Percentiles rank a stretch among this genome's conserved stretches.
These are phyloP conservation scores for Pocillopora meandrina DNA, from an alignment of 92 coral and sea anemone genomes.

Conservation along the genomic window DNA sequence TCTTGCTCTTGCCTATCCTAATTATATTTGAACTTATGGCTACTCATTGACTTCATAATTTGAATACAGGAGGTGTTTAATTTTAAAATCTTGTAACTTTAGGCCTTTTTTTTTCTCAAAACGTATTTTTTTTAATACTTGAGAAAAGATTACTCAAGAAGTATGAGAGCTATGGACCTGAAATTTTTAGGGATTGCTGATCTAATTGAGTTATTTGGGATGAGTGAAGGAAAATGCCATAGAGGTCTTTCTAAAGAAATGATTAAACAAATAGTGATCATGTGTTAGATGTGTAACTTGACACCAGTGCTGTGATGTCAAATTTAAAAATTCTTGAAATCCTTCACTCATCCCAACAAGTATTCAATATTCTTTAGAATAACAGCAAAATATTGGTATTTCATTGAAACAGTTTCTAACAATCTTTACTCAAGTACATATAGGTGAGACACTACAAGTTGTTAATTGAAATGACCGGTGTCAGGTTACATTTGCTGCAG, in stretches of 20 bases:
- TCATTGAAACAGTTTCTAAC: too few relatives aligned
- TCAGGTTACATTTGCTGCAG: constrained; percentile 3
- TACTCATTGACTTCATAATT: too few relatives aligned
- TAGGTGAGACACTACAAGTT: not conserved
- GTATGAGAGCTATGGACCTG: too few relatives aligned
- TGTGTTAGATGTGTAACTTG: constrained; percentile 4
- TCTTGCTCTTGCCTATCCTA: too few relatives aligned
- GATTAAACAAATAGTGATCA: constrained; percentile 2
- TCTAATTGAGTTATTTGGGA: not conserved
- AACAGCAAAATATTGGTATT: constrained; percentile 1
- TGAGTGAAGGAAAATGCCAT: constrained; percentile 3
- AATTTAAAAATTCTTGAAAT: not conserved
- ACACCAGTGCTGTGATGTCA: constrained; percentile 5
- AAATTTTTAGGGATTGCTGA: too few relatives aligned
- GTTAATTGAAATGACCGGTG: constrained; percentile 9
- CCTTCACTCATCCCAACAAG: constrained; percentile 2
- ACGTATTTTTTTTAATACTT: constrained; percentile 11
- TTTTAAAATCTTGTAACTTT: too few relatives aligned
- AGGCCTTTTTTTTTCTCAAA: constrained; percentile 6
- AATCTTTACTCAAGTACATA: not conserved
- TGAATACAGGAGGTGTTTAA: too few relatives aligned
- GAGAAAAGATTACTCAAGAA: constrained; percentile 10
- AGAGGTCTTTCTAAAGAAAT: not conserved
- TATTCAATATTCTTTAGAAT: constrained; percentile 3
- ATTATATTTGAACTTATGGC: too few relatives aligned